Evolutionary conservation across 2,888 invertebrate genomes (phyloP).

Genomic region (Tinea trinotella): DNA sequence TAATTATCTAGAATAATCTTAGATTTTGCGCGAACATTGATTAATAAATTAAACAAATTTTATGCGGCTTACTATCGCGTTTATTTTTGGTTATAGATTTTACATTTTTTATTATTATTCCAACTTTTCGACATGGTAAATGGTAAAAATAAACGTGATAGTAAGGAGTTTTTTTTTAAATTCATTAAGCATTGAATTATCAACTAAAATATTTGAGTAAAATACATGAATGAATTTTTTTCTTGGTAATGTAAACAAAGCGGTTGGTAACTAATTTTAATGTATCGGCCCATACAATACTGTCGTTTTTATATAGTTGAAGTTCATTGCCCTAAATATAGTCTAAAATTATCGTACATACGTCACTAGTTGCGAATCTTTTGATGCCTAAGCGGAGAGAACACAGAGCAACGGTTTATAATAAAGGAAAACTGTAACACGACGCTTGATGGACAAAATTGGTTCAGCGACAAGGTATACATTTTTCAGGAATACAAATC

Average conservation of each 20-base stretch:
- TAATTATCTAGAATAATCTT: too few relatives aligned
- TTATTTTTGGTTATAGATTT: too few relatives aligned
- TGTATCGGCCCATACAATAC: neutral
- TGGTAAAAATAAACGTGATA: too few relatives aligned
- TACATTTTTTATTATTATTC: too few relatives aligned
- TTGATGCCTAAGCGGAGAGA: neutral
- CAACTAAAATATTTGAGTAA: neutral
- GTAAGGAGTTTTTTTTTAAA: too few relatives aligned
- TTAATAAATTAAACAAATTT: too few relatives aligned
- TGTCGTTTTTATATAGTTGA: neutral
- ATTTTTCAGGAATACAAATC: too few relatives aligned
- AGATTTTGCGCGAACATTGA: too few relatives aligned
- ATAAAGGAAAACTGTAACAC: neutral
- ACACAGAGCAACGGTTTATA: neutral
- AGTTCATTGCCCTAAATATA: constrained; percentile 10
- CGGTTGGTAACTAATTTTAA: neutral
- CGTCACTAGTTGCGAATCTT: constrained; percentile 8
- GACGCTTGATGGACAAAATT: too few relatives aligned
- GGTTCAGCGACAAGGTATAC: too few relatives aligned
- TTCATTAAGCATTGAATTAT: neutral
- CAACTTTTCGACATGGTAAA: too few relatives aligned
- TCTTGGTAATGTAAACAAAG: neutral
- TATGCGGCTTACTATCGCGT: too few relatives aligned
- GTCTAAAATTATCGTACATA: neutral
- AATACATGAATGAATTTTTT: neutral